Evolutionary conservation across 2,888 invertebrate species (phyloP).

Genomic region (Hirtodrosophila alboralis): DNA sequence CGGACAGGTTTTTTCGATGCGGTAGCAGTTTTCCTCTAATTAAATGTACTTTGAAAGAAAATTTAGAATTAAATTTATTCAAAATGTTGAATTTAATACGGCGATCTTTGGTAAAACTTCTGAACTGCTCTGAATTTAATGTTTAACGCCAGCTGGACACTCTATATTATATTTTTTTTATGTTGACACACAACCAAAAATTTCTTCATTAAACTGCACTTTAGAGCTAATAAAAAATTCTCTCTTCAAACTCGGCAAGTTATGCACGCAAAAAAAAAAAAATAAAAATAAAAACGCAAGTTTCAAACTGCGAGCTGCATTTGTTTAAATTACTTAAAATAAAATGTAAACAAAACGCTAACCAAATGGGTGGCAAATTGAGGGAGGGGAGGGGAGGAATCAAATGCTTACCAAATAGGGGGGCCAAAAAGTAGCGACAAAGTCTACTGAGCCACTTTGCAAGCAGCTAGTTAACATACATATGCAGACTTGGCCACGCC

Average conservation of each 20-base stretch:
- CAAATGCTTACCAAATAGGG: conserved; percentile 39
- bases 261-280: conserved; percentile 6
- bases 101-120: too few species aligned
- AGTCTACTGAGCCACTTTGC: conserved; percentile 68
- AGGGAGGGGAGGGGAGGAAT: not conserved
- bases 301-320: conserved; percentile 38
- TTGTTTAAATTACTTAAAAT: conserved; percentile 71
- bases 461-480: conserved; percentile 71
- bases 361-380: conserved; percentile 19
- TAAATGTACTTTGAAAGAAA: too few species aligned
- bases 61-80: too few species aligned
- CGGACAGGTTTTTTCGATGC: too few species aligned
- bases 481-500: conserved; percentile 68
- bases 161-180: too few species aligned
- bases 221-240: conserved; percentile 49
- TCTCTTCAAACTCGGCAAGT: conserved; percentile 23
- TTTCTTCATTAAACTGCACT: conserved; percentile 64
- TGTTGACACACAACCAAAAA: conserved; percentile 10
- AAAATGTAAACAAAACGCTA: conserved; percentile 53
- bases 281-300: conserved; percentile 14
- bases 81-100: too few species aligned
- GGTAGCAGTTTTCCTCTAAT: too few species aligned
- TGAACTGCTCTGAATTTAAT: not conserved
- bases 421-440: conserved; percentile 30
- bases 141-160: not conserved